These are phyloP conservation scores for Adineta ricciae DNA, from an alignment of 2,888 invertebrate species.

Conservation along the genomic window DNA sequence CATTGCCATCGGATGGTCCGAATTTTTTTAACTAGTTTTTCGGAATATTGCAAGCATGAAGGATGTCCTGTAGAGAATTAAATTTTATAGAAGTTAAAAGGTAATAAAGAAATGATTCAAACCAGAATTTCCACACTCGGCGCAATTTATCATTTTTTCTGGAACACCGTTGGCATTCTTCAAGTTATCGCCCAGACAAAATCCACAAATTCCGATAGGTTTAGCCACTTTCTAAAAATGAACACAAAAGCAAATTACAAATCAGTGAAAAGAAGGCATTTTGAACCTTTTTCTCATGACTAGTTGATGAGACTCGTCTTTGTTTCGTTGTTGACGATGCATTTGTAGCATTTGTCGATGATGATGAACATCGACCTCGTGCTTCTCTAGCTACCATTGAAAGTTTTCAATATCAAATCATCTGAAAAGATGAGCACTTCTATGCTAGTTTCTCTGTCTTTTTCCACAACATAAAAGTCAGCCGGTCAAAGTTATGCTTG, in stretches of 20 bases:
- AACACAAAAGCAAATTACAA: neutral
- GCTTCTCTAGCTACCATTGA: neutral
- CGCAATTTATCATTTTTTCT: conserved; percentile 72
- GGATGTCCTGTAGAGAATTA: no score
- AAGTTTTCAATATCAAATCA: neutral
- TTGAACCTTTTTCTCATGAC: neutral
- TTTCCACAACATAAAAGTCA: neutral
- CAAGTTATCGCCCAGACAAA: conserved; percentile 70
- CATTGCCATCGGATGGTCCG: conserved; percentile 59
- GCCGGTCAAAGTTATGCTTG: neutral
- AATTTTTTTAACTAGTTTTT: conserved; percentile 54
- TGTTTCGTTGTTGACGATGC: neutral
- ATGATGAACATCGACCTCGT: neutral
- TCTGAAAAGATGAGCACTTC: neutral
- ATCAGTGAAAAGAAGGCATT: neutral
- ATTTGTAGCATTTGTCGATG: neutral
- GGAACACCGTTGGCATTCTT: conserved; percentile 64
- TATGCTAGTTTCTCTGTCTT: neutral
- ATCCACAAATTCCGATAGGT: conserved; percentile 62
- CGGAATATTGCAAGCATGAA: conserved; percentile 58
- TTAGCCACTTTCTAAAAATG: neutral
- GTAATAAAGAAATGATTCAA: neutral
- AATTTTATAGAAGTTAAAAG: no score
- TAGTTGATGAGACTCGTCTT: neutral
- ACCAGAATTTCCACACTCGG: conserved; percentile 64